A percentile compares a stretch with the other conserved stretches of the same genome.
phyloP scores from a whole-genome alignment of 2,113 vertebrate genomes.

The Serilophus lunatus region DNA sequence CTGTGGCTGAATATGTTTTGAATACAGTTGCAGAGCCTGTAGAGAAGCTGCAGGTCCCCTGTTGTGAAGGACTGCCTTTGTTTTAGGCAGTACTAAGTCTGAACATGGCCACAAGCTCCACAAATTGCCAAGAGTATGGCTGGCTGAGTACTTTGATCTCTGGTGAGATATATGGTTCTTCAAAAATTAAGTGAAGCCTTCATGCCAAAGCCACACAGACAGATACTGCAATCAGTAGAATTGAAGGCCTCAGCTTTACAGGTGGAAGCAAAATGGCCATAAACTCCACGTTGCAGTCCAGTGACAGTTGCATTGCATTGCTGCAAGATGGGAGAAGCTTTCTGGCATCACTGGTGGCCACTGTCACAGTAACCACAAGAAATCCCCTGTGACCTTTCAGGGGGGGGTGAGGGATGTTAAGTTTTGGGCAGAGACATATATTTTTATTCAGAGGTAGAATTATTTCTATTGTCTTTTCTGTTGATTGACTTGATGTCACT shows the following conservation, averaged over 20 bases:
- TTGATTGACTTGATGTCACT: not conserved
- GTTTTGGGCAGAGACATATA: not conserved
- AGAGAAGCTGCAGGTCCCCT: not conserved
- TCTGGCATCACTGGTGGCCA: not conserved
- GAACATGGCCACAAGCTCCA: fast-evolving
- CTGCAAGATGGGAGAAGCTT: not conserved
- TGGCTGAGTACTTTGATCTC: not conserved
- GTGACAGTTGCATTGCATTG: not conserved
- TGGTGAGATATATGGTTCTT: not conserved
- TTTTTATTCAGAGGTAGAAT: not conserved
- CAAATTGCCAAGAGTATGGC: not conserved
- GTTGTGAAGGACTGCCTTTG: not conserved
- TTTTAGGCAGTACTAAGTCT: not conserved
- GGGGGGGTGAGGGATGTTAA: not conserved
- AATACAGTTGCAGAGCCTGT: not conserved
- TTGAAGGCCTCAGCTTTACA: not conserved
- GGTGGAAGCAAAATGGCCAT: not conserved
- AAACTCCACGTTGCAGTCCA: not conserved
- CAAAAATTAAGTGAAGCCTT: not conserved
- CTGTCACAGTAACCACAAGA: not conserved
- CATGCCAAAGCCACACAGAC: not conserved
- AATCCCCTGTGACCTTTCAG: not conserved
- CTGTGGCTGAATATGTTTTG: not conserved
- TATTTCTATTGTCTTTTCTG: not conserved
- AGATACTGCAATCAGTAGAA: not conserved